Base-by-base conservation (phyloP, 2,888 invertebrate species). In the Polylopha cassiicola region DNA sequence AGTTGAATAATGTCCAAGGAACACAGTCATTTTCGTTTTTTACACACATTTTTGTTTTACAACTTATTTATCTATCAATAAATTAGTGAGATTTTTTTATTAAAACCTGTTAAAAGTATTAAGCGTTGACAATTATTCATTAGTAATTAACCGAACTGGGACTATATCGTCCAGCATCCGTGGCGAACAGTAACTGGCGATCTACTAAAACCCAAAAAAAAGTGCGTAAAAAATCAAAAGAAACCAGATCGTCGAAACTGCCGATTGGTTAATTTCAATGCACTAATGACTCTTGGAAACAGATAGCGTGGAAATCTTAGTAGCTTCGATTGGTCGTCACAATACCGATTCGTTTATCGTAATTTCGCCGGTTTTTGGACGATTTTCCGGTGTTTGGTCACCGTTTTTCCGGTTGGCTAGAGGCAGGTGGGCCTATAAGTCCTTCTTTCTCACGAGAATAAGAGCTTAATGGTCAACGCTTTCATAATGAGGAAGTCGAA, bases 311-410 rank as follows among this genome's bases (percentile, higher is more conserved):
- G 61, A 73, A 75, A 74, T 77, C 65, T 53, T 51, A 51, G 48
- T 44, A 39, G 51, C 55, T 56, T 50, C 65, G 64, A 74, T 75
- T 72, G 71, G 68, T 65, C 47, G 58, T 55, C 63, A 55, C 58
- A 70, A 63, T 65, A 64, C 51, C 67, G 71, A 71, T 72, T 75
- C 69, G 68, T 72, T 73, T 71, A 64, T 70, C 65, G 65, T 64
- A 74, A 79, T 79, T 80, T 79, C 66, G 73, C 73, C 55, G 76
- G 77, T 72, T 78, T 80, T 79, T 77, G 67, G 69, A 62, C 68
- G 77, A 82, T 85, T 82, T 84, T 82, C 79, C 80, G 82, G 65
- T 77, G 73, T 77, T 82, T 77, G 80, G 66, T 51, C 74, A 73
- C 71, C 61, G 61, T 61, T 76, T 82, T 82, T 76, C 78, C 79